These are phyloP conservation scores for Diabrotica virgifera DNA, from an alignment of 1,140 invertebrate species.

Conservation along the genomic window DNA sequence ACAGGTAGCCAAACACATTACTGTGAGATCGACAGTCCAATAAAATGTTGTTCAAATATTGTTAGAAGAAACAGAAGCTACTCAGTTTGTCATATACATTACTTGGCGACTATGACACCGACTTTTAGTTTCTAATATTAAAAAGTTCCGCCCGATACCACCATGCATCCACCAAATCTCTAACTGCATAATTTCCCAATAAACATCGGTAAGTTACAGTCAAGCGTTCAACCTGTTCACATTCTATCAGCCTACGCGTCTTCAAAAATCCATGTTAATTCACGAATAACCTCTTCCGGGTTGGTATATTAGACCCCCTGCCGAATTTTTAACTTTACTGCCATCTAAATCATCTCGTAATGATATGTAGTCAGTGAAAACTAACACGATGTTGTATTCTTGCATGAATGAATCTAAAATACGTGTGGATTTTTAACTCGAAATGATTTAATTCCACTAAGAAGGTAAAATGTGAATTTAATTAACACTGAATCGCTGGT, in stretches of 20 bases:
- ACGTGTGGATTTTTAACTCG: background rate
- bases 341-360: background rate
- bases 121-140: no score
- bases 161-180: background rate
- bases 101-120: no score
- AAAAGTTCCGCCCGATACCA: background rate
- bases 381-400: conserved; percentile 2
- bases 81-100: no score
- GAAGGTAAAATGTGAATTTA: no score
- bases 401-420: background rate
- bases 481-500: no score
- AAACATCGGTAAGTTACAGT: background rate
- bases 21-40: no score
- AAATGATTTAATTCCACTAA: no score
- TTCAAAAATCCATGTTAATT: background rate
- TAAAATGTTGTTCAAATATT: no score
- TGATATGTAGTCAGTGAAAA: conserved; percentile 2
- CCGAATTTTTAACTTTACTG: background rate
- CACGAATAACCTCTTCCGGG: background rate
- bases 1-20: no score
- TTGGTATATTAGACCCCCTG: conserved; percentile 2
- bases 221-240: background rate
- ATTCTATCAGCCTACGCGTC: background rate
- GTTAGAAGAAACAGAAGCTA: no score
- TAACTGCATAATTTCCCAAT: background rate